Base-by-base conservation (phyloP, 2,888 invertebrate species). In the Cephus pulcher region DNA sequence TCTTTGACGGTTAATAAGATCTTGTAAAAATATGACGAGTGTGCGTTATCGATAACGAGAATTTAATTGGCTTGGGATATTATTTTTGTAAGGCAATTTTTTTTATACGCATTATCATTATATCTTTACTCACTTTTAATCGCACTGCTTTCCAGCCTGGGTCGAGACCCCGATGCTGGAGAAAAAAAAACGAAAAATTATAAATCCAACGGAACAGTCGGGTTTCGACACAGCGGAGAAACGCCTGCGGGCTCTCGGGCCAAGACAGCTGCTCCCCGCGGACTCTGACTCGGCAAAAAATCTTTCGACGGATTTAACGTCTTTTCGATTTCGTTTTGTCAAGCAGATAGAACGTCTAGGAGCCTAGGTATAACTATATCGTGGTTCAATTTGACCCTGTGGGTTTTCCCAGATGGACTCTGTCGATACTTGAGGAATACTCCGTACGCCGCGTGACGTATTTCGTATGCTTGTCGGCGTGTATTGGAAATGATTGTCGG, bases 141-240 rank as follows among this genome's bases (percentile, higher is more conserved):
- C 56, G 23, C 9, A 23, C 1, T 56, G 56, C 1, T 56, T 56
- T 23, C 0, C 23, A 56, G 23, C 1, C 56, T 23, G 23, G 56
- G 56, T 56, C 56, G 15, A 1, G 23, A 23, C 23, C 9, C 40
- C 23, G 40, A 56, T 56, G 56, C 23, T 9, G 34, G n/a, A 1
- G 3, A 32, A 71, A 32, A 33, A 1, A 70, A 71, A 71, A 71
- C 12, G 6, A 71, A 71, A 70, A 71, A 32, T 32, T 35, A 35
- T 35, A 3, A 11, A 11, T 34, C 34, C 32, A 15, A 71, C 12
- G 71, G 34, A 71, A 78, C 76, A 78, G 83, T 77, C 77, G 77
- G 73, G 83, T 84, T 84, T 84, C 84, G 83, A 83, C 83, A 84
- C 80, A 78, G 83, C 15, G 33, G 75, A 23, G 56, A 56, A 56